Conservation (phyloP, 2,888 invertebrate genomes). For the Campaea margaritaria region DNA sequence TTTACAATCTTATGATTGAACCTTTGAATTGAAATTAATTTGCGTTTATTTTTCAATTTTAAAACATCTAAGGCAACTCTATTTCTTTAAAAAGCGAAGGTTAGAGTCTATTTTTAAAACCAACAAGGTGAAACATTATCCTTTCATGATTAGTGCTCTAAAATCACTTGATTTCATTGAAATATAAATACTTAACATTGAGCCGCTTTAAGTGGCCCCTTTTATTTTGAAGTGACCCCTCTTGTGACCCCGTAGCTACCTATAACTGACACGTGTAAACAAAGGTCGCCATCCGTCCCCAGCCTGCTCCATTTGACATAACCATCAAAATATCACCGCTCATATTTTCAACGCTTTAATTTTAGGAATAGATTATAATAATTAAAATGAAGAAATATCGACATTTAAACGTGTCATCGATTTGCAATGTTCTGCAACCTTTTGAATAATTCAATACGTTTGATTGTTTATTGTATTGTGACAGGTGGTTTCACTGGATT, state of each 20-base stretch:
- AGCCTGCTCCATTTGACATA: slow-evolving; percentile 7
- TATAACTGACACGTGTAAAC: neutral
- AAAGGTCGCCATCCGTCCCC: slow-evolving; percentile 1
- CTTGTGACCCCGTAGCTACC: neutral
- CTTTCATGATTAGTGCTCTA: neutral
- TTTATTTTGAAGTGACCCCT: neutral
- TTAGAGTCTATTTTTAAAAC: too few species aligned
- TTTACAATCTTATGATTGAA: too few species aligned
- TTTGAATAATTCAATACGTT: slow-evolving; percentile 21
- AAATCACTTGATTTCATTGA: slow-evolving; percentile 10
- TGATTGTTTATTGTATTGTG: slow-evolving; percentile 12
- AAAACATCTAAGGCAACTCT: too few species aligned
- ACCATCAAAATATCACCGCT: slow-evolving; percentile 1
- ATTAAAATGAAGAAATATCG: slow-evolving; percentile 18
- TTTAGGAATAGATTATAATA: slow-evolving; percentile 14
- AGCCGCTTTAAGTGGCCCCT: neutral
- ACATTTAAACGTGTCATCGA: slow-evolving; percentile 24
- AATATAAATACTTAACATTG: slow-evolving; percentile 1
- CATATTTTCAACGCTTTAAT: slow-evolving; percentile 1
- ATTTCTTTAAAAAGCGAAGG: too few species aligned
- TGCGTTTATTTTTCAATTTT: too few species aligned
- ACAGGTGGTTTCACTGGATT: neutral
- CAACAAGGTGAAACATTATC: too few species aligned
- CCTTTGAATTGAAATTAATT: too few species aligned
- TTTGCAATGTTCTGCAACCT: slow-evolving; percentile 25